A percentile compares a stretch with the other conserved stretches of the same genome.
phyloP scores from a whole-genome alignment of 1,140 invertebrate genomes.

The Drosophila rufa region DNA sequence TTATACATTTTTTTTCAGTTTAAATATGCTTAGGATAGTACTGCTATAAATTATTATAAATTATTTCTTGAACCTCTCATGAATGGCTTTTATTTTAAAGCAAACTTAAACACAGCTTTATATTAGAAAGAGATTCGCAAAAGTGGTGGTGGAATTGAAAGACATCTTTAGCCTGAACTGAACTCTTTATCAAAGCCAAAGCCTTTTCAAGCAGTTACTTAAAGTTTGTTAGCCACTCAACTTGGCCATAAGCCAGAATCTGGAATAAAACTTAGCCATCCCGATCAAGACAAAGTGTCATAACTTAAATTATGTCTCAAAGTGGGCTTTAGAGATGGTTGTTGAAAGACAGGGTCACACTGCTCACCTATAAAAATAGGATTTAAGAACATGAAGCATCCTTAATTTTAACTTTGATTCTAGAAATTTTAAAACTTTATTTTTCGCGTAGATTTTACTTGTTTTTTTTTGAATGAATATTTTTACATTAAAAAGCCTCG shows the following conservation, averaged over 20 bases:
- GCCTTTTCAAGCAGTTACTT: background rate
- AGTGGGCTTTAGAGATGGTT: background rate
- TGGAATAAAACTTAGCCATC: slow-evolving; percentile 1
- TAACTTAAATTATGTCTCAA: background rate
- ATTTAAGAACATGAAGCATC: too few species aligned
- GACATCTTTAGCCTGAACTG: background rate
- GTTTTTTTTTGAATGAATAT: background rate
- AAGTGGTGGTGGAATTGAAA: background rate
- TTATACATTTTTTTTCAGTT: too few species aligned
- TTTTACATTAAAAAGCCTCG: background rate
- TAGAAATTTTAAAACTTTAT: background rate
- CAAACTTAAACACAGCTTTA: too few species aligned
- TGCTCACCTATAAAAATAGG: too few species aligned
- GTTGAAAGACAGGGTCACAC: background rate
- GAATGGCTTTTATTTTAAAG: background rate
- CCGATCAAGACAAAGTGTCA: background rate
- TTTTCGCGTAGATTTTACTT: too few species aligned
- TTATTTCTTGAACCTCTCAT: background rate
- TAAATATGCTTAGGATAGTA: background rate
- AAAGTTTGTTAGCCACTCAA: slow-evolving; percentile 23
- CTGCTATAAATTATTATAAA: background rate
- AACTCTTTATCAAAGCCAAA: background rate
- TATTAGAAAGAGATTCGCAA: background rate
- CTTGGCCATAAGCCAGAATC: slow-evolving; percentile 12
- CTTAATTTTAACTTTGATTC: background rate